Conservation (phyloP, 1,140 invertebrate genomes). For the Drosophila lacteicornis region DNA sequence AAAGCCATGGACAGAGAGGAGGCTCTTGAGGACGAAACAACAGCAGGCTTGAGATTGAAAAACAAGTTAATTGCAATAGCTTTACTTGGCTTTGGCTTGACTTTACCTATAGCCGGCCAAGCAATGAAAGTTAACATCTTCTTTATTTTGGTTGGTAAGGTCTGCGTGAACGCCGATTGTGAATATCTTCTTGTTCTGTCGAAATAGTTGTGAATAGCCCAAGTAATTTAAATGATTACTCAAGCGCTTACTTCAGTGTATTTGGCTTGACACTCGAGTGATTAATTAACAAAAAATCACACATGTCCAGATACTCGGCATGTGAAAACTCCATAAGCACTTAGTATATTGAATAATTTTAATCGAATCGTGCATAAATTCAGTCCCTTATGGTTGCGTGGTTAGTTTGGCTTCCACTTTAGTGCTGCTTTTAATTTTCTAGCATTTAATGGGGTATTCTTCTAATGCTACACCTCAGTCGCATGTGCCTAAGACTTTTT, state of each 20-base stretch:
- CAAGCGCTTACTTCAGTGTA: neutral
- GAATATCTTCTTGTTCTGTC: neutral
- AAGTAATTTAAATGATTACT: constrained; percentile 1
- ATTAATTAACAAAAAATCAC: constrained; percentile 69
- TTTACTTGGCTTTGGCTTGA: constrained; percentile 34
- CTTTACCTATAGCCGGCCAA: constrained; percentile 34
- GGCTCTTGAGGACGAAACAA: constrained; percentile 40
- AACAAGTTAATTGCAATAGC: constrained; percentile 79
- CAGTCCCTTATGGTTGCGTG: constrained; percentile 6
- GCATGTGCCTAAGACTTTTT: constrained; percentile 73
- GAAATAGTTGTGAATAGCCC: neutral
- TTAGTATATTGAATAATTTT: constrained; percentile 72
- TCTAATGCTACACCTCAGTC: constrained; percentile 39
- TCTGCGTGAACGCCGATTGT: neutral
- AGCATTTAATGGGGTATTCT: constrained; percentile 37
- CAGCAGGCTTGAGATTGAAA: constrained; percentile 70
- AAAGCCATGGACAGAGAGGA: constrained; percentile 60
- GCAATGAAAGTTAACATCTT: constrained; percentile 57
- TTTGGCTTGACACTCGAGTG: constrained; percentile 41
- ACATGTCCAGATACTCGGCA: constrained; percentile 31
- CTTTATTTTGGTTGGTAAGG: constrained; percentile 1
- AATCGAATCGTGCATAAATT: constrained; percentile 57
- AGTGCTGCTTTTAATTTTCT: constrained; percentile 2
- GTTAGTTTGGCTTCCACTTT: neutral
- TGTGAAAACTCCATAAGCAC: constrained; percentile 56